Evolutionary conservation across 2,113 vertebrate species (phyloP).

Genomic region (Chamaea fasciata): DNA sequence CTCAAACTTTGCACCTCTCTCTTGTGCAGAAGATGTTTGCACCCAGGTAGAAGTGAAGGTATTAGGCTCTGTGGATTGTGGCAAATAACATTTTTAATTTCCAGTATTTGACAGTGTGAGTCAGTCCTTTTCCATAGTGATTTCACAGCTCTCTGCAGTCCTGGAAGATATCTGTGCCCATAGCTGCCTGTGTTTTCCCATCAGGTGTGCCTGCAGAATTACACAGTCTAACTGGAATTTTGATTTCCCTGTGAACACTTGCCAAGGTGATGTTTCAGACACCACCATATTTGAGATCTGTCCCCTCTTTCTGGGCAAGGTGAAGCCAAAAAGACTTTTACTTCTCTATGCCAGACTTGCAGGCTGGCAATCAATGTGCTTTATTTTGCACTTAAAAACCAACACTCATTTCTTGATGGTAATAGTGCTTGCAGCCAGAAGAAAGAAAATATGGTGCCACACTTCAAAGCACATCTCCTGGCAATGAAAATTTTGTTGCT

Average conservation of each 20-base stretch:
- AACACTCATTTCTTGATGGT: not conserved
- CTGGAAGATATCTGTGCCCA: not conserved
- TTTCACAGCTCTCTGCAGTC: not conserved
- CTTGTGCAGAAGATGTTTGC: not conserved
- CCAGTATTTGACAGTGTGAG: accelerated
- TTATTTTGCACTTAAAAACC: not conserved
- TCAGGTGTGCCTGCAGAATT: not conserved
- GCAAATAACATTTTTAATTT: not conserved
- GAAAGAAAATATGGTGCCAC: not conserved
- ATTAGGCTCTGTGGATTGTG: not conserved
- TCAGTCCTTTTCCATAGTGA: not conserved
- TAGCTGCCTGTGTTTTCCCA: not conserved
- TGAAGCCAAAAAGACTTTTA: not conserved
- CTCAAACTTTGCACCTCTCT: not conserved
- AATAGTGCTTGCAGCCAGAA: not conserved
- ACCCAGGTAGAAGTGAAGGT: not conserved
- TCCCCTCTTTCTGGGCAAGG: not conserved
- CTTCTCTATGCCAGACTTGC: not conserved
- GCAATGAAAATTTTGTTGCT: not conserved
- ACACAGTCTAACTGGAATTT: not conserved
- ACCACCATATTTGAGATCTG: not conserved
- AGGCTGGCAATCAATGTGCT: not conserved
- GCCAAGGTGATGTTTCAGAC: not conserved
- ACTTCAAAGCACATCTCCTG: not conserved
- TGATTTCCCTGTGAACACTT: not conserved